Evolutionary conservation across 2,888 invertebrate genomes (phyloP).

Genomic region (Dexiosoma caninum): DNA sequence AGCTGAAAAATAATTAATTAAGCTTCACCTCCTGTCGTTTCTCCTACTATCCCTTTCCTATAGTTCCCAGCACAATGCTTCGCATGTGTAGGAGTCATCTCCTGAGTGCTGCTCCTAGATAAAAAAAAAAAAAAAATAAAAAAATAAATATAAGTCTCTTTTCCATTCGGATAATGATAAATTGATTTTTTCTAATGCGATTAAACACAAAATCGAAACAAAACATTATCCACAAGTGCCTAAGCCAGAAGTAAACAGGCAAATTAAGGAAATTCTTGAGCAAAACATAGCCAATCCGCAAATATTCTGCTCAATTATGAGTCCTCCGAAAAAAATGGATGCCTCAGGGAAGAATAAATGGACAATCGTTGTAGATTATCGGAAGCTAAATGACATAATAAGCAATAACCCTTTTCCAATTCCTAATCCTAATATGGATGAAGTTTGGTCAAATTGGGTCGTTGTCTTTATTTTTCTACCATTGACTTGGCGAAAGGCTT

Average conservation of each 20-base stretch:
- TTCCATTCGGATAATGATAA: constrained; percentile 65
- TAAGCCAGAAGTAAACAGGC: constrained; percentile 16
- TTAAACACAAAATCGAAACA: constrained; percentile 32
- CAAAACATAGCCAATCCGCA: constrained; percentile 40
- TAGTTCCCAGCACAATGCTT: no score
- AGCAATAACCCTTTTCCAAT: constrained; percentile 37
- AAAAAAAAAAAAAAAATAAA: no score
- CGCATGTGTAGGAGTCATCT: no score
- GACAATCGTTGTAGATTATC: no score
- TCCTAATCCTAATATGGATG: constrained; percentile 51
- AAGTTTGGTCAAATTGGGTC: constrained; percentile 50
- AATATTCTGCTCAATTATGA: constrained; percentile 40
- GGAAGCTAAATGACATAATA: constrained; percentile 41
- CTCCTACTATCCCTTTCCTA: no score
- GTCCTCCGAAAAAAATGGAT: constrained; percentile 48
- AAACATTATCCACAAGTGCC: constrained; percentile 35
- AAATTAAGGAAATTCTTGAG: constrained; percentile 27
- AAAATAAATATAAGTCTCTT: constrained; percentile 65
- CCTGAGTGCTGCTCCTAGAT: no score
- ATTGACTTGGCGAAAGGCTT: no score
- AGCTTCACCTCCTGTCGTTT: no score
- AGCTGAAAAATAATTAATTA: no score
- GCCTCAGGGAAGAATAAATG: constrained; percentile 31
- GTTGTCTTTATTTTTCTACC: constrained; percentile 49
- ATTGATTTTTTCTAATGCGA: constrained; percentile 40